phyloP scores from a whole-genome alignment of 2,113 vertebrate species.

The Percina caprodes region DNA sequence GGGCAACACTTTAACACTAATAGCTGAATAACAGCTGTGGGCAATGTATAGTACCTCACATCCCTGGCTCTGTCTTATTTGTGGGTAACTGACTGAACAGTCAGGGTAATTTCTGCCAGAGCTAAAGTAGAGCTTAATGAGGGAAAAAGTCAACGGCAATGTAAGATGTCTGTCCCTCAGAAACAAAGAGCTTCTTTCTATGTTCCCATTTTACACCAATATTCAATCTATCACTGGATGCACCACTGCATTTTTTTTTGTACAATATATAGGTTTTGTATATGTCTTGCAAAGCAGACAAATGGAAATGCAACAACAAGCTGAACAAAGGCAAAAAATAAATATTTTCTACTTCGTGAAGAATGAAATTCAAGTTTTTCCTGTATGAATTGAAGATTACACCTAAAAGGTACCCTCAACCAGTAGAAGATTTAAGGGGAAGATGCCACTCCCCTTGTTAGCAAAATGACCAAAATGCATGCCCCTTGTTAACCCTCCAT shows the following conservation, averaged over 20 bases:
- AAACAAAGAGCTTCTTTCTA: not conserved
- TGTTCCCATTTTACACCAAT: not conserved
- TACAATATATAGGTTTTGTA: not conserved
- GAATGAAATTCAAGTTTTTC: not conserved
- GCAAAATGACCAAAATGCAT: too few species aligned
- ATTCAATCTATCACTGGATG: not conserved
- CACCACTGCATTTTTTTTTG: not conserved
- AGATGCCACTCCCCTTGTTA: too few species aligned
- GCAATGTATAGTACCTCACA: not conserved
- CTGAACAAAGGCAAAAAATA: not conserved
- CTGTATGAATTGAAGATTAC: not conserved
- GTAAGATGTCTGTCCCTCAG: not conserved
- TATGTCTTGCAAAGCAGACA: not conserved
- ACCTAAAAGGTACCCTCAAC: too few species aligned
- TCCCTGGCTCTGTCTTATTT: not conserved
- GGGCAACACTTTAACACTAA: not conserved
- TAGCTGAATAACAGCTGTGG: not conserved
- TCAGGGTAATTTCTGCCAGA: not conserved
- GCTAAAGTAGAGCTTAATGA: not conserved
- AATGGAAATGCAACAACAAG: not conserved
- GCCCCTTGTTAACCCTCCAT: too few species aligned
- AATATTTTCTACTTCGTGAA: not conserved
- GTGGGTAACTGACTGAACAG: not conserved
- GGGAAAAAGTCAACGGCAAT: not conserved
- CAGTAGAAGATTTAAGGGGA: too few species aligned